Evolutionary conservation across 2,888 invertebrate species (phyloP).

Genomic region (Nineta flava): DNA sequence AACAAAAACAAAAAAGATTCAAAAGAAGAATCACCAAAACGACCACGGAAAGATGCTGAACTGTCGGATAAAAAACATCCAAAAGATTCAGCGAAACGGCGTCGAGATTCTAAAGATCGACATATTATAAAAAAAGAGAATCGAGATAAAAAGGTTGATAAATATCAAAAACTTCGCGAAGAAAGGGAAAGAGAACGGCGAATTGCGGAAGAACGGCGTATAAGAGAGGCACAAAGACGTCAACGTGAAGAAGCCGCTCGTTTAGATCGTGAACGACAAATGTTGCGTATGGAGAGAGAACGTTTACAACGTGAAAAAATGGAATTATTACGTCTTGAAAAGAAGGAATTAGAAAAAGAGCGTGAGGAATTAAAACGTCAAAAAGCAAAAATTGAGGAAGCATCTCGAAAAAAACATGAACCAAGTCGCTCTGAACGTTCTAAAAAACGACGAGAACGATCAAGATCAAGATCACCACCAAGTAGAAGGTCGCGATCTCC

Average conservation of each 20-base stretch:
- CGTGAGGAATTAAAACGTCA: not conserved
- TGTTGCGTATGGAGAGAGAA: not conserved
- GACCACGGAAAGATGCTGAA: not conserved
- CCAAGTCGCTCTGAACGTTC: not conserved
- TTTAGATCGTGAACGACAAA: conserved; percentile 1
- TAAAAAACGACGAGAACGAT: not conserved
- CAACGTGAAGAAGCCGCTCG: not conserved
- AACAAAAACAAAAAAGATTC: not conserved
- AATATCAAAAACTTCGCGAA: not conserved
- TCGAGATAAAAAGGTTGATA: not conserved
- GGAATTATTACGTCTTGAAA: conserved; percentile 3
- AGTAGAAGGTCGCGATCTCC: not conserved
- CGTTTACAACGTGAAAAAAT: conserved; percentile 2
- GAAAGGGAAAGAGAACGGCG: not conserved
- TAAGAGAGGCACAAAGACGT: not conserved
- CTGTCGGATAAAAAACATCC: not conserved
- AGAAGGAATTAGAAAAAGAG: conserved; percentile 2
- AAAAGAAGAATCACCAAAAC: not conserved
- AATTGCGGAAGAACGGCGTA: not conserved
- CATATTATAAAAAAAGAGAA: not conserved
- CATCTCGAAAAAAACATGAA: not conserved
- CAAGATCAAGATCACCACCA: not conserved
- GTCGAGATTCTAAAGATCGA: not conserved
- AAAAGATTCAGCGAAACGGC: not conserved
- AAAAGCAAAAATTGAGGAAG: conserved; percentile 3